A percentile compares a stretch with the other conserved stretches of the same genome.
Evolutionary conservation across 2,888 invertebrate genomes (phyloP).

Genomic region (Mimumesa dahlbomi): DNA sequence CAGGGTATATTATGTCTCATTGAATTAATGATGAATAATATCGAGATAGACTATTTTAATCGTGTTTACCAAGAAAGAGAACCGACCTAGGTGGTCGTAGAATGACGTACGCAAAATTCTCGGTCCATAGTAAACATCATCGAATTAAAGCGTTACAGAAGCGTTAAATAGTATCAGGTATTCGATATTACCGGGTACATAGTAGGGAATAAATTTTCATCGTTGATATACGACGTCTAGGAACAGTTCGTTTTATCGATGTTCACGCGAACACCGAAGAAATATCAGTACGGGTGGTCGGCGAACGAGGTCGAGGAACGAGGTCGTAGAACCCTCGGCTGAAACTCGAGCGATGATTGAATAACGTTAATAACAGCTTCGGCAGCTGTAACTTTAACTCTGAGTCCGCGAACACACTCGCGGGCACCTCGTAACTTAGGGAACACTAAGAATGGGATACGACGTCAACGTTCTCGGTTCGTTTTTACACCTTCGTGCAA

Average conservation of each 20-base stretch:
- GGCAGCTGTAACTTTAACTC: constrained; percentile 60
- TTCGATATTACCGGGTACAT: not conserved
- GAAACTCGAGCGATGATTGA: constrained; percentile 67
- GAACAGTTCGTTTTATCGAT: not conserved
- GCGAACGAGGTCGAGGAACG: constrained; percentile 16
- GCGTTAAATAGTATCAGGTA: constrained; percentile 3
- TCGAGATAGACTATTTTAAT: not conserved
- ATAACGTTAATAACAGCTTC: constrained; percentile 72
- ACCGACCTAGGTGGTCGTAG: constrained; percentile 25
- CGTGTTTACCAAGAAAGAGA: constrained; percentile 3
- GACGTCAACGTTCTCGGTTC: constrained; percentile 21
- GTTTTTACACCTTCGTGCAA: constrained; percentile 34
- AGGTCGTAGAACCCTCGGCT: constrained; percentile 26
- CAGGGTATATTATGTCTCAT: too few species aligned
- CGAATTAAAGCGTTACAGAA: constrained; percentile 2
- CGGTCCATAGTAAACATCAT: constrained; percentile 5
- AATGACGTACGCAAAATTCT: constrained; percentile 23
- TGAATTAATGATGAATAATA: too few species aligned
- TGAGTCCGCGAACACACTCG: constrained; percentile 28
- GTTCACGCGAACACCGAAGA: not conserved
- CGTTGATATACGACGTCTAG: not conserved
- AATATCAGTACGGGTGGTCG: constrained; percentile 38
- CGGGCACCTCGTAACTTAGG: constrained; percentile 49
- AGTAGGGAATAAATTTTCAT: constrained; percentile 2
- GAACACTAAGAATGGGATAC: constrained; percentile 10